Base-by-base conservation (phyloP, 2,113 vertebrate species). In the Orycteropus afer region DNA sequence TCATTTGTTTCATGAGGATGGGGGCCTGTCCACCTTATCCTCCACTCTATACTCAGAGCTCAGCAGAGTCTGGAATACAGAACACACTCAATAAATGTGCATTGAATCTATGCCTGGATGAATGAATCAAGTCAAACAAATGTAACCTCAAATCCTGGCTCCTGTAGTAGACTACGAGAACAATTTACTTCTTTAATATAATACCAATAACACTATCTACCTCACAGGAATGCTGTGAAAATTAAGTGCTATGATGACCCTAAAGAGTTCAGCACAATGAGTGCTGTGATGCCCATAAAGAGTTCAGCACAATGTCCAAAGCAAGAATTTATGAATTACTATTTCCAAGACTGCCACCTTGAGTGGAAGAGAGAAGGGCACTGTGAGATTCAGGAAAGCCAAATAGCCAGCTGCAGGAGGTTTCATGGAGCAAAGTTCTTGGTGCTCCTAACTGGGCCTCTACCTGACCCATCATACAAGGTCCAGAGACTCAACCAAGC, bases 51-150 rank as follows among this genome's bases (percentile, higher is more conserved):
- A 25, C 18, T 65, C 61, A 78, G 9, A 93, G 67, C 76, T 57
- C 34, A 87, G 25, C 8, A 71, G 47, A 23, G 61, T 89, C 29
- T 86, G 49, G 69, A 95, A 94, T 6, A 59, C 47, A 90, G 47
- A 87, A 76, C 7, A 53, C 25, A 78, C 27, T 93, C 53, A 93
- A 67, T 45, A 91, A 49, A 59, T 49, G 49, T 0, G 89, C 45
- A 78, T 0, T 90, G 40, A 81, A 78, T 67, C 59, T 53, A 40
- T 23, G 55, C 59, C 9, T 89, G 47, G 76, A 78, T 59, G 51
- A 37, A 29, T 79, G 40, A 95, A 73, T 93, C 42, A 93, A 74
- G 37, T 59, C 49, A 74, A 29, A 94, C 34, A 92, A 87, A 84
- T 78, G 61, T 74, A 94, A 88, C 20, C 37, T 85, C 32, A 57